Evolutionary conservation across 2,113 vertebrate genomes (phyloP).

Genomic region (Actenoides hombroni): DNA sequence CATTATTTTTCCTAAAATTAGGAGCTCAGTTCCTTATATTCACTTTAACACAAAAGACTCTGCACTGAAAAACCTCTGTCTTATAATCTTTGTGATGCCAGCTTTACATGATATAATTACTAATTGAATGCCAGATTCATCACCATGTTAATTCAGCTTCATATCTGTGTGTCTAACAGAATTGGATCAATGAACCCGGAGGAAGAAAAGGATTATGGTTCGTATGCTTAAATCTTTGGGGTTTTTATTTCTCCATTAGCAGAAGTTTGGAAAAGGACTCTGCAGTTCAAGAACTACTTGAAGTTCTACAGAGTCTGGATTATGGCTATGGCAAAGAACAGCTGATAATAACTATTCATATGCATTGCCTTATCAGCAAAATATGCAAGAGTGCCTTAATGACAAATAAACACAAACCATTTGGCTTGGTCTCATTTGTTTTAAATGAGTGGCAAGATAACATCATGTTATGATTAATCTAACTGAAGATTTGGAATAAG

Average conservation of each 20-base stretch:
- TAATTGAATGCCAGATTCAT: not conserved
- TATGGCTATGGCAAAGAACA: not conserved
- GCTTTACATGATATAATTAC: not conserved
- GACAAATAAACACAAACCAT: not conserved
- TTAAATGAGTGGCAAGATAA: not conserved
- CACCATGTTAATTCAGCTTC: not conserved
- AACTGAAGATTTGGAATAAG: constrained; percentile 15
- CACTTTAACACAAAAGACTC: not conserved
- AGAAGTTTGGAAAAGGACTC: not conserved
- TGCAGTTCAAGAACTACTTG: not conserved
- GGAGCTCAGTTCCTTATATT: not conserved
- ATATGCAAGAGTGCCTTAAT: not conserved
- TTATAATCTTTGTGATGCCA: not conserved
- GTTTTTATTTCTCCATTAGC: not conserved
- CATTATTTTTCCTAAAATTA: not conserved
- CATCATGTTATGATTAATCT: not conserved
- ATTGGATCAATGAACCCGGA: not conserved
- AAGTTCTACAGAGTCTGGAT: not conserved
- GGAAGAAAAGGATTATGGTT: not conserved
- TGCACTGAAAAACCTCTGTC: not conserved
- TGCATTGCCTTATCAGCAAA: not conserved
- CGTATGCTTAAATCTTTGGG: not conserved
- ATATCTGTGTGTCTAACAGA: not conserved
- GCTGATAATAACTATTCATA: not conserved
- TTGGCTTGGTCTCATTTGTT: not conserved